Conservation (phyloP, 1,140 invertebrate species). For the Pararge aegeria region DNA sequence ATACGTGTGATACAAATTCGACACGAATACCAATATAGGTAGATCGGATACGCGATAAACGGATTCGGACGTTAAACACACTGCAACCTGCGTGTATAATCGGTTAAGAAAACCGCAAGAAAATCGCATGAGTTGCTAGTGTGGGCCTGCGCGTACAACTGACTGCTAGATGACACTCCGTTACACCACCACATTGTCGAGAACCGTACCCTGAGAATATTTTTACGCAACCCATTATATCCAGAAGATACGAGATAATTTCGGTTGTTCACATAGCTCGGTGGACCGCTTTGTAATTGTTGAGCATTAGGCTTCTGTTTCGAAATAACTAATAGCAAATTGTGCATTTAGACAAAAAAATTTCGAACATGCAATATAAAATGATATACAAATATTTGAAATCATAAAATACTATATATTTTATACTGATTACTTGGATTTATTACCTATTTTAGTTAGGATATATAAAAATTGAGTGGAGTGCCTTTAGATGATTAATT, state of each 20-base stretch:
- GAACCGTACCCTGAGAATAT: conserved; percentile 58
- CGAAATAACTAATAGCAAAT: conserved; percentile 6
- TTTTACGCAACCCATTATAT: conserved; percentile 72
- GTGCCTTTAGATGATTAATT: too few species aligned
- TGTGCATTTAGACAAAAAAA: not conserved
- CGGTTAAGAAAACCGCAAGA: conserved; percentile 18
- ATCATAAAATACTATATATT: too few species aligned
- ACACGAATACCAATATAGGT: not conserved
- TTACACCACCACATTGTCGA: conserved; percentile 55
- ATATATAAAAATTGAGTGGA: too few species aligned
- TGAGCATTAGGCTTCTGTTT: conserved; percentile 12
- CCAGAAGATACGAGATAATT: conserved; percentile 64
- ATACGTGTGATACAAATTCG: not conserved
- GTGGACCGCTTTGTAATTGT: conserved; percentile 24
- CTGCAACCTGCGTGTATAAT: conserved; percentile 9
- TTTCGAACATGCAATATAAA: not conserved
- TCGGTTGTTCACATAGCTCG: conserved; percentile 24
- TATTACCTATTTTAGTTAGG: too few species aligned
- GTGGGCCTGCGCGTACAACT: conserved; percentile 26
- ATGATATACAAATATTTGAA: too few species aligned
- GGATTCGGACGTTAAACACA: not conserved
- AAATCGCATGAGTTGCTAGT: conserved; percentile 29
- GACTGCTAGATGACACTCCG: conserved; percentile 27
- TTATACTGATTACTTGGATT: too few species aligned
- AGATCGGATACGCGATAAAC: not conserved